phyloP scores from a whole-genome alignment of 2,113 vertebrate species.

The Trachemys scripta region DNA sequence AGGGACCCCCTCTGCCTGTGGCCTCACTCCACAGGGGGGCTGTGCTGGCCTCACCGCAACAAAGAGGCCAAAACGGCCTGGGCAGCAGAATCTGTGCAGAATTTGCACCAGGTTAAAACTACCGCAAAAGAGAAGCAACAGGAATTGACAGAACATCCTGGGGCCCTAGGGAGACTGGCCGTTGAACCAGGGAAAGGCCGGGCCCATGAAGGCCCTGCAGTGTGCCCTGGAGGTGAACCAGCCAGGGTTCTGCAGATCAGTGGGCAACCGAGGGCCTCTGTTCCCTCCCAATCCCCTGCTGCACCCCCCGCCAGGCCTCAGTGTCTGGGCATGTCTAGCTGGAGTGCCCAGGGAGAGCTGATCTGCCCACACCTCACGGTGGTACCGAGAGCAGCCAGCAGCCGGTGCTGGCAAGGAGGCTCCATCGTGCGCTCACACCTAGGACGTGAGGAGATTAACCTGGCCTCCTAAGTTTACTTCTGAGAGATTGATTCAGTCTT shows the following conservation, averaged over 20 bases:
- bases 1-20: too few species aligned
- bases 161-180: not conserved
- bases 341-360: too few species aligned
- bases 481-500: not conserved
- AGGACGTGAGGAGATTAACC: not conserved
- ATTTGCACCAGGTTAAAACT: not conserved
- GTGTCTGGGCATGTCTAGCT: not conserved
- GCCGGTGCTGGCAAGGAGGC: not conserved
- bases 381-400: not conserved
- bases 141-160: not conserved
- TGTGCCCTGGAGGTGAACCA: not conserved
- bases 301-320: not conserved
- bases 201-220: too few species aligned
- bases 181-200: not conserved
- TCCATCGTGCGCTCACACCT: not conserved
- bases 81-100: not conserved
- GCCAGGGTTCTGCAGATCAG: not conserved
- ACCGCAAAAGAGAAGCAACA: not conserved
- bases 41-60: not conserved
- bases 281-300: not conserved
- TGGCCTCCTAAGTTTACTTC: not conserved
- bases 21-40: not conserved
- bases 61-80: not conserved
- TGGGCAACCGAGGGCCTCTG: not conserved
- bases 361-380: not conserved